Evolutionary conservation across 53 echinoderm and acorn worm genomes (phyloP), one percentile per base, ranked within the genome.

Genomic region (Glandiceps talaboti): DNA sequence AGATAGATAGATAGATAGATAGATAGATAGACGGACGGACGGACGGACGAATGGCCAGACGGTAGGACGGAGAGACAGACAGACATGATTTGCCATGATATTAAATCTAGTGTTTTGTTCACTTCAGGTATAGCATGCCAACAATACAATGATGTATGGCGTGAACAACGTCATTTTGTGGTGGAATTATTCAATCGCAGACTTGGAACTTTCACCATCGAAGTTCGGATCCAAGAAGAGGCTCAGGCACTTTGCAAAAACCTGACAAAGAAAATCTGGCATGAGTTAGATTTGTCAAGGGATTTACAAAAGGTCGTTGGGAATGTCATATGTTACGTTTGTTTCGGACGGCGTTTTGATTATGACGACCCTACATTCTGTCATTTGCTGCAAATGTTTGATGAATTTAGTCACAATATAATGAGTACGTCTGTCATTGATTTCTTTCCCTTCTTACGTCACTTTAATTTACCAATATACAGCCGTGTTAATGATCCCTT

Each of bases 401-500:
- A 45, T 45, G 64, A 45, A 6, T 45, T 45, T 20, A 45, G 64
- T 20, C 64, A 45, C 6, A 45, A 45, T 20, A 20, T 45, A 6
- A 20, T 20, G 20, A 12, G 6, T 20, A 45, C 64, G 20, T 45
- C 64, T 12, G 20, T 45, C 64, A 45, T 45, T 45, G 64, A 45
- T 45, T 45, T 45, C 64, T 45, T 45, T 45, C 64, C 64, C 6
- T 45, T 45, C 20, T 20, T 45, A 6, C 64, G 64, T 45, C 64
- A 45, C 64, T 45, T 45, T 20, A 45, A 20, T 45, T 45, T 20
- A 20, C 64, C 64, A 6, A 45, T 45, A 6, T 45, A 12, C 64
- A 45, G 86, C 30, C 29, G 30, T n/a, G 76, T 31, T 74, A 31
- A 87, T 28, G 83, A 87, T 76, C 31, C 74, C 10, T 84, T 87